Conservation (phyloP, 2,888 invertebrate genomes). For the Dorcus parallelipipedus region DNA sequence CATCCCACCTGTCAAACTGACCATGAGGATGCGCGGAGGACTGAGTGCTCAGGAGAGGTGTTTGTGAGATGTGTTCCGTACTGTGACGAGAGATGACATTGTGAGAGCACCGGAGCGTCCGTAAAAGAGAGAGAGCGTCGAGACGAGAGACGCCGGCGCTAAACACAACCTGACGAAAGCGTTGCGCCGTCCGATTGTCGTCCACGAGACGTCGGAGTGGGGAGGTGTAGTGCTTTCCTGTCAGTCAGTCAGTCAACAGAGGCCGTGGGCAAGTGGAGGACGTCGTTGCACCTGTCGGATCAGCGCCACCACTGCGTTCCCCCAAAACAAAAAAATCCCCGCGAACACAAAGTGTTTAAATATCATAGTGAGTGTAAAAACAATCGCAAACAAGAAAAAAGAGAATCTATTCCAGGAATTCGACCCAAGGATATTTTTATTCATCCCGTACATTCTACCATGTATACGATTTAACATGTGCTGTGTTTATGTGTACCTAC, state of each 20-base stretch:
- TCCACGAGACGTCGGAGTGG: slow-evolving; percentile 31
- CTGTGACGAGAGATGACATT: slow-evolving; percentile 50
- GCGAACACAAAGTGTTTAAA: no score
- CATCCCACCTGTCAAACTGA: slow-evolving; percentile 50
- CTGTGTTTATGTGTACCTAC: slow-evolving; percentile 9
- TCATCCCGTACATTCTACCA: not conserved
- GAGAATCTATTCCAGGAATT: no score
- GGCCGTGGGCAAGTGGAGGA: slow-evolving; percentile 43
- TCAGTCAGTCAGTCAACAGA: slow-evolving; percentile 51
- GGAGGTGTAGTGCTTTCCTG: slow-evolving; percentile 44
- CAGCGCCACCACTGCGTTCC: not conserved
- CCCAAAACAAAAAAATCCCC: no score
- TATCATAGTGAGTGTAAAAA: no score
- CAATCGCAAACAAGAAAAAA: no score
- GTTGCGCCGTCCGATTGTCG: slow-evolving; percentile 38
- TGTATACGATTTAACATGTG: slow-evolving; percentile 16
- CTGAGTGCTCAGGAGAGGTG: slow-evolving; percentile 31
- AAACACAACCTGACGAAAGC: slow-evolving; percentile 44
- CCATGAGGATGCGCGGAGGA: slow-evolving; percentile 47
- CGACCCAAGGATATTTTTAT: no score
- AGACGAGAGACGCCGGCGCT: slow-evolving; percentile 43
- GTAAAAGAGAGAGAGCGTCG: slow-evolving; percentile 16
- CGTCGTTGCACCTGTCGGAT: slow-evolving; percentile 32
- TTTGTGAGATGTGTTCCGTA: slow-evolving; percentile 40
- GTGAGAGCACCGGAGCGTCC: slow-evolving; percentile 29